Base-by-base conservation (phyloP, 2,888 invertebrate species). In the Griposia aprilina region DNA sequence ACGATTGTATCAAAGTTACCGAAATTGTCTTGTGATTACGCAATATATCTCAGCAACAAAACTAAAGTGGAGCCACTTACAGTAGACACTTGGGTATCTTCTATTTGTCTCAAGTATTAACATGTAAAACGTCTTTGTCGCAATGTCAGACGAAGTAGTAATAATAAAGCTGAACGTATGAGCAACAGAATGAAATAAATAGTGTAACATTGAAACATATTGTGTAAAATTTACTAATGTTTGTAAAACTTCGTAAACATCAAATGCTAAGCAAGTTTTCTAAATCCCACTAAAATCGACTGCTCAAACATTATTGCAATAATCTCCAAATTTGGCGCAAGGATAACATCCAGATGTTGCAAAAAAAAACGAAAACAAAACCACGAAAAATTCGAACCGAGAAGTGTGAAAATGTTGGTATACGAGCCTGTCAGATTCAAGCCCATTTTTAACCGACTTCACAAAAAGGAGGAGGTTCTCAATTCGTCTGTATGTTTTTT, bases 121-220 rank as follows among this genome's bases (percentile, higher is more conserved):
- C 72, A 82, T 81, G 82, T 87, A 84, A 87, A 90, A 78, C 72
- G 83, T 84, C 86, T 87, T 83, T 84, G 83, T 78, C 76, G 83
- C 66, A 69, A 63, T 80, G 75, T 83, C 85, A 83, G 66, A 81
- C 66, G 80, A 71, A 70, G 30, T 52, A 72, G 48, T 76, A 75
- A 79, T 75, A 81, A 75, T 63, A 72, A 26, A 15, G n/a, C 11
- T 67, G 6, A 41, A n/a, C 36, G 15, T 67, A 0, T 57, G 7
- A 20, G 17, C 36, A 20, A n/a, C n/a, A 69, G 6, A 55, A n/a
- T 45, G 41, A 8, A 41, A 48, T 13, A 48, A 48, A 13, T 3
- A 48, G 13, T 13, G 48, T 13, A 13, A 48, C 11, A 13, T 48
- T 52, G 17, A 52, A 52, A 20, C 17, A 7, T 15, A 36, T 63